phyloP scores from a whole-genome alignment of 2,797 vertebrate species.

The Aplochiton taeniatus region DNA sequence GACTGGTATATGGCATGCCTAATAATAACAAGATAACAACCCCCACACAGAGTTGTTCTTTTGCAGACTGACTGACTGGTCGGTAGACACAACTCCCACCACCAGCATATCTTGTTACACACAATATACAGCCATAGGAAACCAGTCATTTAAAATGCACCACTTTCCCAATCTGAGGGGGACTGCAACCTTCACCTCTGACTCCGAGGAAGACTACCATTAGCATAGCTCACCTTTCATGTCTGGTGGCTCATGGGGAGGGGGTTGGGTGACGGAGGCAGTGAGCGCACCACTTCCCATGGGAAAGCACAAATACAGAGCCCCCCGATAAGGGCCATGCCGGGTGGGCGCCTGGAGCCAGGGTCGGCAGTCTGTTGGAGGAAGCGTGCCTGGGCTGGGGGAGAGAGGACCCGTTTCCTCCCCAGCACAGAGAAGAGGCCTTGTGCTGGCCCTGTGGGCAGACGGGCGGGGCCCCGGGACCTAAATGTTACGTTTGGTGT shows the following conservation, averaged over 20 bases:
- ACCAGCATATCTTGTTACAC: slow-evolving; percentile 19
- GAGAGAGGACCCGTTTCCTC: slow-evolving; percentile 56
- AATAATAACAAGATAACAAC: neutral
- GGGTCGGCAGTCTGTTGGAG: slow-evolving; percentile 5
- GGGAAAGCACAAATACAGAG: slow-evolving; percentile 40
- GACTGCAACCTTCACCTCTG: neutral
- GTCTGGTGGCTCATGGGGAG: neutral
- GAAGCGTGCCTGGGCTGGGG: slow-evolving; percentile 28
- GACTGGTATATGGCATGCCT: neutral
- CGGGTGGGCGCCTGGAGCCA: slow-evolving; percentile 2
- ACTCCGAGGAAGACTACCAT: slow-evolving; percentile 4
- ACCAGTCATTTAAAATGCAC: slow-evolving; percentile 33
- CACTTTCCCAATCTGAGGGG: slow-evolving; percentile 40
- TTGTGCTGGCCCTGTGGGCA: slow-evolving; percentile 47
- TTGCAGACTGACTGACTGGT: neutral
- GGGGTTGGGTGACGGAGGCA: neutral
- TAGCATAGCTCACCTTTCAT: slow-evolving; percentile 2
- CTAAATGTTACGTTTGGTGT: slow-evolving; percentile 47
- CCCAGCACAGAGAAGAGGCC: slow-evolving; percentile 52
- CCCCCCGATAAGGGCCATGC: slow-evolving; percentile 30
- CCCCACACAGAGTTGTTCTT: neutral
- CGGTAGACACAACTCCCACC: slow-evolving; percentile 15
- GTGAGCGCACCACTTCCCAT: slow-evolving; percentile 24
- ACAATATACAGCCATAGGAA: slow-evolving; percentile 31
- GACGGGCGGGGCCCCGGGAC: slow-evolving; percentile 47